Evolutionary conservation across 2,888 invertebrate genomes (phyloP).

Genomic region (Pristionchus mayeri): DNA sequence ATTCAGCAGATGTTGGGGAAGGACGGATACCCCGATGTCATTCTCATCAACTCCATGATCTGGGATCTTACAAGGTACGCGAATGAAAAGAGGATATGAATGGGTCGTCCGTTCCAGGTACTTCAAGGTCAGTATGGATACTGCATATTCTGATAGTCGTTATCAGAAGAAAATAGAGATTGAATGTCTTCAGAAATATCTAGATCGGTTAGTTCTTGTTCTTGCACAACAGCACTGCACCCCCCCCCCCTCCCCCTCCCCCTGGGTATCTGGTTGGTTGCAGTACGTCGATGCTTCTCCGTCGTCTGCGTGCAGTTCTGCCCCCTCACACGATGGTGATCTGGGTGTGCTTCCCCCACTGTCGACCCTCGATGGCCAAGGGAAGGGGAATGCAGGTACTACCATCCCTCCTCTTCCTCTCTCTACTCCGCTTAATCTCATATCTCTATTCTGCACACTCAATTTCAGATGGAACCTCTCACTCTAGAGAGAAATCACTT

Average conservation of each 20-base stretch:
- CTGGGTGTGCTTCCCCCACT: slow-evolving; percentile 41
- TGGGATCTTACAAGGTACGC: slow-evolving; percentile 64
- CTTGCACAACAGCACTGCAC: neutral
- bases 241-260: neutral
- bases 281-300: slow-evolving; percentile 32
- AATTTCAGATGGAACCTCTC: neutral
- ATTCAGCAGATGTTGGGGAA: slow-evolving; percentile 51
- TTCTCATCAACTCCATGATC: slow-evolving; percentile 61
- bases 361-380: slow-evolving; percentile 13
- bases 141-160: neutral
- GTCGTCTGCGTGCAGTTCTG: slow-evolving; percentile 41
- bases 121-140: neutral
- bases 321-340: slow-evolving; percentile 37
- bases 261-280: no score
- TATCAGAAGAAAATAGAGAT: slow-evolving; percentile 9
- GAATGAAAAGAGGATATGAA: neutral
- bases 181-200: slow-evolving; percentile 15
- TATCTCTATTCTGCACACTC: neutral
- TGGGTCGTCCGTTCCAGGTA: neutral
- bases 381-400: slow-evolving; percentile 1
- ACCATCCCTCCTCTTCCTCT: neutral
- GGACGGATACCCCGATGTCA: slow-evolving; percentile 59
- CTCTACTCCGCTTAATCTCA: neutral
- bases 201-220: slow-evolving; percentile 8
- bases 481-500: slow-evolving; percentile 19